Base-by-base conservation (phyloP, 2,113 vertebrate genomes). In the Tenrec ecaudatus region DNA sequence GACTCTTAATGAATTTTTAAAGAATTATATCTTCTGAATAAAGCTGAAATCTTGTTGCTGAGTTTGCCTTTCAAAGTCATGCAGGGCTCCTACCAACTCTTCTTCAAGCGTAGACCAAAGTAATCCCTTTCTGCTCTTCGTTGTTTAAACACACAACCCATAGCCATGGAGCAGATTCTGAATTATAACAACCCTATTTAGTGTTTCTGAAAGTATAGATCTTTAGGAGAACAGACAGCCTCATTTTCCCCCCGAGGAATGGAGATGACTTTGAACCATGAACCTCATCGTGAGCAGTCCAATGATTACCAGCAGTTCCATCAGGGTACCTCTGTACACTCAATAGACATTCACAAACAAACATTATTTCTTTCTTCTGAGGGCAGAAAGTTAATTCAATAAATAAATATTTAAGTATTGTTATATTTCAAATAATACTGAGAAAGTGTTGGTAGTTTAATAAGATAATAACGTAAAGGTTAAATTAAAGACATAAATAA, bases 371-470 rank as follows among this genome's bases (percentile, higher is more conserved):
- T 93, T 89, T 89, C 73, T 68, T 40, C 75, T 29, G 17, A 92
- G 79, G 64, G 12, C n/a, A 90, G 57, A 40, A 40, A 40, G 40
- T 40, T 40, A 40, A 40, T 40, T 40, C 40, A 40, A 3, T 40
- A 40, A 40, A 40, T 40, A 31, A 83, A 62, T 36, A 73, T 1
- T 1, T 31, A 14, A 31, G 15, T 25, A 12, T 10, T 27, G 29
- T 53, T 38, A 12, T 2, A 12, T 27, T 29, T 33, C 57, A 58
- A 82, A 38, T 43, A 16, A 87, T 58, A 87, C 40, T 68, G 60
- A 86, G 22, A 91, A 88, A 31, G 8, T 77, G 84, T 69, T 29
- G 16, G 33, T 64, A 57, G 90, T 58, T 87, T 58, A 91, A 94
- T 16, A 80, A 86, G 60, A 88, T 89, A 91, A 81, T 60, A 25